These are phyloP conservation scores for Mixornis gularis DNA, from an alignment of 2,113 vertebrate genomes.

Conservation along the genomic window DNA sequence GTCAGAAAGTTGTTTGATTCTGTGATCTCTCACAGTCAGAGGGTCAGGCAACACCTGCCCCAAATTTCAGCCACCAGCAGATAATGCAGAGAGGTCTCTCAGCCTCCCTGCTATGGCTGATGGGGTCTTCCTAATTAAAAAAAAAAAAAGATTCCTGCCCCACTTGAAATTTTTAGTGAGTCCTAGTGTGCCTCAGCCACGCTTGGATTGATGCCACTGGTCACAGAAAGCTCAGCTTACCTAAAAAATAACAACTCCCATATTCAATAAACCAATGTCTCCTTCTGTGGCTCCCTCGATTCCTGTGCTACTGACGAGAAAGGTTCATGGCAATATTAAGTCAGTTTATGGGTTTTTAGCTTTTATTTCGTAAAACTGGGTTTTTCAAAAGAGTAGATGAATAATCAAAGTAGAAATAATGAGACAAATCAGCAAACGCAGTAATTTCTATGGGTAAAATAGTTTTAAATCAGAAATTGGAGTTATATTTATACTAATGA, in stretches of 20 bases:
- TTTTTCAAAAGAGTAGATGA: slow-evolving; percentile 61
- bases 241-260: background rate
- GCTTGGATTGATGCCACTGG: background rate
- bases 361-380: slow-evolving; percentile 22
- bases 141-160: background rate
- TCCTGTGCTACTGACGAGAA: background rate
- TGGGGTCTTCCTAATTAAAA: background rate
- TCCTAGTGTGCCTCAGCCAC: accelerated
- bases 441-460: slow-evolving; percentile 76
- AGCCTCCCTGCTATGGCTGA: background rate
- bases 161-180: background rate
- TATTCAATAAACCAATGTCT: background rate
- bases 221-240: background rate
- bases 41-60: background rate
- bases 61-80: background rate
- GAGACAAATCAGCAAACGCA: slow-evolving; percentile 70
- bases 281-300: background rate
- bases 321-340: background rate
- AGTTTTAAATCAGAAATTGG: slow-evolving; percentile 76
- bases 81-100: accelerated
- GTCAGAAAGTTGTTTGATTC: background rate
- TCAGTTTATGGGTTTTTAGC: slow-evolving; percentile 27
- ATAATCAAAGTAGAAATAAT: slow-evolving; percentile 75
- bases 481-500: slow-evolving; percentile 79
- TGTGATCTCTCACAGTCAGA: accelerated